phyloP scores from a whole-genome alignment of 1,140 invertebrate species.

The Cydia splendana region DNA sequence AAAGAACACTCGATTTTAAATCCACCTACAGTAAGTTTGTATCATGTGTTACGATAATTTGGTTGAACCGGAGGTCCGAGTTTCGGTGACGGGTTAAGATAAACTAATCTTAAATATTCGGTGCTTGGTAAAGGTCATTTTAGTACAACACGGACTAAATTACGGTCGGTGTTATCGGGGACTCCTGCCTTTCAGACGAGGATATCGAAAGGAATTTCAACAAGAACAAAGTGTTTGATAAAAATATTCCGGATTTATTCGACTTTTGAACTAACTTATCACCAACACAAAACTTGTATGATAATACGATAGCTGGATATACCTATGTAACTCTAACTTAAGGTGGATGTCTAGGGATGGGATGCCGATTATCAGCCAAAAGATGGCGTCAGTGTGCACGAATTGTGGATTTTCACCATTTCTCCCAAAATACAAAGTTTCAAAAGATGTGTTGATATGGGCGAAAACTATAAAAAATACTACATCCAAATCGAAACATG shows the following conservation, averaged over 20 bases:
- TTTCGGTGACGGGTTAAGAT: constrained; percentile 59
- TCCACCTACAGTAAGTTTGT: constrained; percentile 37
- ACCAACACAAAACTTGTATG: not conserved
- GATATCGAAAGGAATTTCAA: constrained; percentile 23
- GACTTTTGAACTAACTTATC: not conserved
- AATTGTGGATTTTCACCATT: no score
- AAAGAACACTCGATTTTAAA: constrained; percentile 43
- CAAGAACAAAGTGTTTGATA: constrained; percentile 31
- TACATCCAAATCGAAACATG: no score
- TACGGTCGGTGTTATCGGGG: constrained; percentile 7
- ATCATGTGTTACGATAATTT: not conserved
- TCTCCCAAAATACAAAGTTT: no score
- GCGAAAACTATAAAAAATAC: no score
- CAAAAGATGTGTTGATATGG: no score
- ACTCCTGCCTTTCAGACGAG: constrained; percentile 16
- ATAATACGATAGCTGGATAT: not conserved
- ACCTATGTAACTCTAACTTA: not conserved
- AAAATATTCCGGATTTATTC: constrained; percentile 29
- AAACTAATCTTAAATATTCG: constrained; percentile 69
- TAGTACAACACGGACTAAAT: constrained; percentile 30
- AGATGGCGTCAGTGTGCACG: no score
- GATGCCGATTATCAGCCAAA: no score
- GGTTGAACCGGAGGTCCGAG: constrained; percentile 51
- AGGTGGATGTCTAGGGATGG: no score
- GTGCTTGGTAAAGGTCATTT: constrained; percentile 46